A percentile compares a stretch with the other conserved stretches of the same genome.
Evolutionary conservation across 1,140 invertebrate genomes (phyloP).

Genomic region (Arion vulgaris): DNA sequence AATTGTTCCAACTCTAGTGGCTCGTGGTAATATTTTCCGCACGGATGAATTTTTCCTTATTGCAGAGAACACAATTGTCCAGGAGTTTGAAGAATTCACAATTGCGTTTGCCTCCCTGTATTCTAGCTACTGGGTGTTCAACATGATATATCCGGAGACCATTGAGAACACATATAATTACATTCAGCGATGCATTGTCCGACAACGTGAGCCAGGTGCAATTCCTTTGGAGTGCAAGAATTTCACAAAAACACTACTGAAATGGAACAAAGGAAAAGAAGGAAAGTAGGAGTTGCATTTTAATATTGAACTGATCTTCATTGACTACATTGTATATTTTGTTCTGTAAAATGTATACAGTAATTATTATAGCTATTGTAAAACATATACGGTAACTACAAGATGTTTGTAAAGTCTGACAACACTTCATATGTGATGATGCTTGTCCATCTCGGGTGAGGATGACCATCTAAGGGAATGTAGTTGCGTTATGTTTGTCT

Average conservation of each 20-base stretch:
- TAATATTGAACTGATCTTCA: too few relatives aligned
- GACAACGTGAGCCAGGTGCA: conserved; percentile 28
- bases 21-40: conserved; percentile 63
- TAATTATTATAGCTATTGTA: too few relatives aligned
- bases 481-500: too few relatives aligned
- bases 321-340: too few relatives aligned
- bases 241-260: conserved; percentile 31
- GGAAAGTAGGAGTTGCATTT: not conserved
- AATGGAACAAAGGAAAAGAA: conserved; percentile 33
- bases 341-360: too few relatives aligned
- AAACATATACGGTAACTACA: too few relatives aligned
- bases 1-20: conserved; percentile 66
- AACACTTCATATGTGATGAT: too few relatives aligned
- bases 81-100: conserved; percentile 69
- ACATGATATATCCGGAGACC: conserved; percentile 67
- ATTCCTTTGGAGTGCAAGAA: conserved; percentile 31
- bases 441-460: too few relatives aligned
- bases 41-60: conserved; percentile 68
- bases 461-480: too few relatives aligned
- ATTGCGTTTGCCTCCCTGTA: conserved; percentile 67
- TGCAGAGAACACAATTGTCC: conserved; percentile 67
- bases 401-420: too few relatives aligned
- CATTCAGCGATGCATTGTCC: conserved; percentile 55
- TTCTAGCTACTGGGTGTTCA: conserved; percentile 69
- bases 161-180: conserved; percentile 67